A percentile compares a stretch with the other conserved stretches of the same genome.
Conservation (phyloP, 2,113 vertebrate species). For the Geococcyx californianus region DNA sequence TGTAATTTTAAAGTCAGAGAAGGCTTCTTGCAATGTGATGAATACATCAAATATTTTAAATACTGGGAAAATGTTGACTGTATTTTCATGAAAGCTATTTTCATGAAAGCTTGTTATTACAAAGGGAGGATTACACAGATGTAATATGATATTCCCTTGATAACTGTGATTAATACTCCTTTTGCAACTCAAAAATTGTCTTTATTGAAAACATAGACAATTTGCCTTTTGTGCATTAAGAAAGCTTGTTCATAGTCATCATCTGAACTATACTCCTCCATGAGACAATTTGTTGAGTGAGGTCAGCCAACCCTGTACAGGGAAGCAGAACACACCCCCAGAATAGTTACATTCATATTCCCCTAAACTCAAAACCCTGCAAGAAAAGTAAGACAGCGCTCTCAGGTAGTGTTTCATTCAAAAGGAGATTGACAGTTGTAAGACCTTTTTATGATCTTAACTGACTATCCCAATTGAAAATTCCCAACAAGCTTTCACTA, state of each 20-base stretch:
- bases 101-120: background rate
- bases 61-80: background rate
- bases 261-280: background rate
- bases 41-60: background rate
- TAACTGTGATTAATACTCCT: background rate
- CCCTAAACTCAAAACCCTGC: background rate
- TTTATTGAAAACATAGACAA: background rate
- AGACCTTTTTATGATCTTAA: background rate
- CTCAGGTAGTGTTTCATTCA: background rate
- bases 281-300: background rate
- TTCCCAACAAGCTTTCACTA: background rate
- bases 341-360: background rate
- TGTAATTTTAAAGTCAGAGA: background rate
- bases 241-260: background rate
- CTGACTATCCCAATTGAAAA: background rate
- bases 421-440: background rate
- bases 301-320: background rate
- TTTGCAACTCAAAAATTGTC: constrained; percentile 8
- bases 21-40: background rate
- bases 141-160: background rate
- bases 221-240: background rate
- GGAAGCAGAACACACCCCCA: background rate
- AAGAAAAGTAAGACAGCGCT: background rate
- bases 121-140: background rate
- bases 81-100: background rate